phyloP scores from a whole-genome alignment of 2,113 vertebrate genomes.

The Dipodomys ordii region DNA sequence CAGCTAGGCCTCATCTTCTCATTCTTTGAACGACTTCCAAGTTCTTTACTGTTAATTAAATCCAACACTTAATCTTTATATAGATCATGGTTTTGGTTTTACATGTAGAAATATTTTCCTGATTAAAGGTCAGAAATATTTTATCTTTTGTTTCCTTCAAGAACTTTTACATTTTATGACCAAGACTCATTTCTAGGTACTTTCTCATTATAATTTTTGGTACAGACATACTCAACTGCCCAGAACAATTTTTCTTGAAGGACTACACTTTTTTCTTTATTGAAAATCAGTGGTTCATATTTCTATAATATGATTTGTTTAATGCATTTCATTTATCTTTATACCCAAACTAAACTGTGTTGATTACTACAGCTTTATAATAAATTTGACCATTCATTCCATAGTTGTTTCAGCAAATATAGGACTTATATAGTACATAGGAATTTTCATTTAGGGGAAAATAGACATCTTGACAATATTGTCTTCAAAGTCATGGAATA shows the following conservation, averaged over 20 bases:
- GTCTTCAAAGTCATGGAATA: background rate
- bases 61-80: background rate
- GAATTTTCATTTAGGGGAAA: background rate
- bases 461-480: background rate
- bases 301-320: constrained; percentile 30
- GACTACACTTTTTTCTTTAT: background rate
- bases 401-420: background rate
- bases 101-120: background rate
- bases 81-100: background rate
- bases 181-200: background rate
- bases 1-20: background rate
- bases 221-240: background rate
- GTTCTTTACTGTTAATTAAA: background rate
- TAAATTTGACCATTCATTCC: background rate
- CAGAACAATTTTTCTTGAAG: background rate
- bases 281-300: background rate
- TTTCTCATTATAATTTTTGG: background rate
- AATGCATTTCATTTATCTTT: background rate
- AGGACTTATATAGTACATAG: background rate
- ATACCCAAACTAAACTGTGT: background rate
- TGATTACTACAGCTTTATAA: background rate
- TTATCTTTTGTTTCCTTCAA: background rate
- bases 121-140: background rate
- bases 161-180: background rate
- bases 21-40: constrained; percentile 1